Conservation (phyloP, 2,797 vertebrate genomes). For the Pelodytes ibericus region DNA sequence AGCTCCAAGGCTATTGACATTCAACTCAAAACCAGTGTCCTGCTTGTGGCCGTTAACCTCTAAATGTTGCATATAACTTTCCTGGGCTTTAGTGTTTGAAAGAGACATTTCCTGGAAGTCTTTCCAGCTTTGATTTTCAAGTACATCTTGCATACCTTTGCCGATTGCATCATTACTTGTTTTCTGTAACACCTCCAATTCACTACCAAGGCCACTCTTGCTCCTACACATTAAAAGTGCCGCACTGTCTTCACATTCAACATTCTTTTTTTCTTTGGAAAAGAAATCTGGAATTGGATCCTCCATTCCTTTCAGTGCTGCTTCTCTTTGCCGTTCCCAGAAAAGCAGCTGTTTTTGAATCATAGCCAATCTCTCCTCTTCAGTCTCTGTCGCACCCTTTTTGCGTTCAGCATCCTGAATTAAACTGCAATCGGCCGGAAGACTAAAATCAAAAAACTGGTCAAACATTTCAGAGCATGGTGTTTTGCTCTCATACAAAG, state of each 20-base stretch:
- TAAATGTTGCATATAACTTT: slow-evolving; percentile 61
- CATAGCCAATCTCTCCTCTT: slow-evolving; percentile 78
- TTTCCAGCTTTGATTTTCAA: slow-evolving; percentile 67
- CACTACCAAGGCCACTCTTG: slow-evolving; percentile 63
- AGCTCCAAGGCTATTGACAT: slow-evolving; percentile 62
- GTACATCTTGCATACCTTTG: neutral
- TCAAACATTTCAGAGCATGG: slow-evolving; percentile 71
- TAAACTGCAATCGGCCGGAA: slow-evolving; percentile 64
- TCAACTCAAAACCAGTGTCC: slow-evolving; percentile 59
- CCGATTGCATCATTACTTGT: neutral
- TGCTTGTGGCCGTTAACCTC: slow-evolving; percentile 67
- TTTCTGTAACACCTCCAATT: slow-evolving; percentile 53
- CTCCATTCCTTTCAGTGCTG: slow-evolving; percentile 64
- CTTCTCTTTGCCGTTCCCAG: slow-evolving; percentile 77
- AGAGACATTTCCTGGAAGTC: slow-evolving; percentile 63
- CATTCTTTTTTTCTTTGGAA: slow-evolving; percentile 60
- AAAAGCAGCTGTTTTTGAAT: slow-evolving; percentile 81
- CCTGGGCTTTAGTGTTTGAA: slow-evolving; percentile 63
- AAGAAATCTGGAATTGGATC: slow-evolving; percentile 60
- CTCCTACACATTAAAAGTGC: slow-evolving; percentile 61
- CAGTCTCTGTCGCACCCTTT: slow-evolving; percentile 79
- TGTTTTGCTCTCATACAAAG: slow-evolving; percentile 73
- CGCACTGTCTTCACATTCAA: slow-evolving; percentile 65
- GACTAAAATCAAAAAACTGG: slow-evolving; percentile 75
- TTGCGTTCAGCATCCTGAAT: slow-evolving; percentile 71